phyloP scores from a whole-genome alignment of 2,113 vertebrate genomes.

The Phyllostomus discolor region DNA sequence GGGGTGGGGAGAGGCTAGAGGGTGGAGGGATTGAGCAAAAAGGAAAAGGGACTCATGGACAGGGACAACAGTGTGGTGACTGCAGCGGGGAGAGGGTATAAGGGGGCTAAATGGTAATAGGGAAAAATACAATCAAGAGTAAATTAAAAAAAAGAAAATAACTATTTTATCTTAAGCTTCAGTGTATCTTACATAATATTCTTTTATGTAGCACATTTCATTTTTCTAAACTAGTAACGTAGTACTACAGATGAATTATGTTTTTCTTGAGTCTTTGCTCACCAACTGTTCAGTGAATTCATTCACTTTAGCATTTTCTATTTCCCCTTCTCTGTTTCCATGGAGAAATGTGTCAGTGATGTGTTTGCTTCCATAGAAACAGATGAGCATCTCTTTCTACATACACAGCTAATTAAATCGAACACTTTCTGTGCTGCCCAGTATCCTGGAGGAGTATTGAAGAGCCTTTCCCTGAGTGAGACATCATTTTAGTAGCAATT shows the following conservation, averaged over 20 bases:
- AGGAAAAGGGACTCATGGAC: too few species aligned
- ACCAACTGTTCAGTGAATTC: slow-evolving; percentile 67
- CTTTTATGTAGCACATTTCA: slow-evolving; percentile 29
- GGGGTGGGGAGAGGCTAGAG: too few species aligned
- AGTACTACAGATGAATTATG: slow-evolving; percentile 58
- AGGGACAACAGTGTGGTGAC: too few species aligned
- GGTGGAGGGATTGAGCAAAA: too few species aligned
- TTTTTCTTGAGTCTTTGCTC: slow-evolving; percentile 65
- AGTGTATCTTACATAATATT: not conserved
- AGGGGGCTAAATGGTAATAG: too few species aligned
- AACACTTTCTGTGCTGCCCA: slow-evolving; percentile 54
- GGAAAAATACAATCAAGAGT: too few species aligned
- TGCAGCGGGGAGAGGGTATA: too few species aligned
- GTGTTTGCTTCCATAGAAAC: slow-evolving; percentile 72
- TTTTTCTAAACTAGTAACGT: slow-evolving; percentile 36
- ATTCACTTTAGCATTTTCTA: slow-evolving; percentile 69
- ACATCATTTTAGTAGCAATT: slow-evolving; percentile 41
- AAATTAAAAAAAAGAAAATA: not conserved
- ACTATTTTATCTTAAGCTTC: slow-evolving; percentile 31
- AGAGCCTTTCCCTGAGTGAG: slow-evolving; percentile 47
- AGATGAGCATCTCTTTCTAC: slow-evolving; percentile 66
- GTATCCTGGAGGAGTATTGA: slow-evolving; percentile 48
- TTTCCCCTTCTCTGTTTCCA: slow-evolving; percentile 71
- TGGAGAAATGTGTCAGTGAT: slow-evolving; percentile 71
- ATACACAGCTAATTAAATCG: slow-evolving; percentile 66